Conservation (phyloP, 2,113 vertebrate genomes). For the Cyanistes caeruleus region DNA sequence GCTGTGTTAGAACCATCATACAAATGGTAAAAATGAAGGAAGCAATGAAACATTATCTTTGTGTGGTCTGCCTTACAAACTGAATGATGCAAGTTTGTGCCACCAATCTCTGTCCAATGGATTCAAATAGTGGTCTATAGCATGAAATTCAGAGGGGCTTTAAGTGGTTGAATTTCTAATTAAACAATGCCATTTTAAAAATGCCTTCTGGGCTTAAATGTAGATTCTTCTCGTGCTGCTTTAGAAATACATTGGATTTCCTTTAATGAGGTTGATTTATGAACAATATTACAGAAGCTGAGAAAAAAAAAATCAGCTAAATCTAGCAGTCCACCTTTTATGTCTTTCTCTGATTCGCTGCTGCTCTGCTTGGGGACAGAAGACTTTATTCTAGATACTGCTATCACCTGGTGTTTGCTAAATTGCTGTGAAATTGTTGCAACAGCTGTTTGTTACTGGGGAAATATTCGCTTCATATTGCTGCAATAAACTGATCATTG, state of each 20-base stretch:
- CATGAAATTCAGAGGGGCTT: background rate
- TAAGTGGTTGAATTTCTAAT: background rate
- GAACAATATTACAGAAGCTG: background rate
- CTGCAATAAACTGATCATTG: conserved; percentile 96
- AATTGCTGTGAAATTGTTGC: conserved; percentile 87
- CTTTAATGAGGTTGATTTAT: conserved; percentile 7
- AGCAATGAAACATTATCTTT: background rate
- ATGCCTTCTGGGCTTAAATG: background rate
- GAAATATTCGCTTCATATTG: conserved; percentile 90
- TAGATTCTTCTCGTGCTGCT: background rate
- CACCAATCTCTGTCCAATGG: background rate
- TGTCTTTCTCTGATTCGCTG: background rate
- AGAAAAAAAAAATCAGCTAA: background rate
- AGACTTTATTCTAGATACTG: conserved; percentile 73
- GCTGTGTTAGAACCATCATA: background rate
- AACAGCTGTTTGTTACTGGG: conserved; percentile 94
- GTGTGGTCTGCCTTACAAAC: background rate
- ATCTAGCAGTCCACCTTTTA: background rate
- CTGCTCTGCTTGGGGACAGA: conserved; percentile 49
- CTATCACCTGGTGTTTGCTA: conserved; percentile 84
- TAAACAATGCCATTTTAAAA: background rate
- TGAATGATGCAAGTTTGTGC: background rate
- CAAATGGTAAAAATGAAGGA: background rate
- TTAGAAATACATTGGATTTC: fast-evolving
- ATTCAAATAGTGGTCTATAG: background rate